phyloP scores from a whole-genome alignment of 2,888 invertebrate species.

The Osmoderma eremita region DNA sequence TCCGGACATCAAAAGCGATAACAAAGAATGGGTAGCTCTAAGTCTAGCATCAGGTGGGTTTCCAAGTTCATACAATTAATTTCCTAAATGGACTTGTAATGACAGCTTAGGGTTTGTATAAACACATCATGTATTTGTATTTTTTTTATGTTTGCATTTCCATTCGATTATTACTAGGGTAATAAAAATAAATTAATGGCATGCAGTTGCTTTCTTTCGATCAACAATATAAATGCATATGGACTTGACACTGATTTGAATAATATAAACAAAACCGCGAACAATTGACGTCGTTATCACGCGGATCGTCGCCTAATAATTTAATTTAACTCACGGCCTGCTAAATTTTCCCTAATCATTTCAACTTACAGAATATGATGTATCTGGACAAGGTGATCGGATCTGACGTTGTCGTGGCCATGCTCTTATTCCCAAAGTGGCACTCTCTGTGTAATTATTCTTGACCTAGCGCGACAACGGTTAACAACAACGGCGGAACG shows the following conservation, averaged over 20 bases:
- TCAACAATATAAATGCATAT: too few species aligned
- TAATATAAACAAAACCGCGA: neutral
- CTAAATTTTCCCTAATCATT: neutral
- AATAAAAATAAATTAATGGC: too few species aligned
- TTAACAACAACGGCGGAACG: slow-evolving; percentile 1
- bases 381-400: slow-evolving; percentile 1
- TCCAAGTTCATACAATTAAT: neutral
- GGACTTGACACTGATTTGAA: too few species aligned
- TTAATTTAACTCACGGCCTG: slow-evolving; percentile 10
- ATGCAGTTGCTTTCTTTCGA: too few species aligned
- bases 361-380: slow-evolving; percentile 34
- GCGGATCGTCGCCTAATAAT: slow-evolving; percentile 1
- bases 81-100: slow-evolving; percentile 17
- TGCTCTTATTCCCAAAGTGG: slow-evolving; percentile 12
- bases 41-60: too few species aligned
- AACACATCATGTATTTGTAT: too few species aligned
- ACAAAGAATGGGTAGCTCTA: too few species aligned
- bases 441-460: slow-evolving; percentile 6
- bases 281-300: neutral
- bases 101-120: neutral
- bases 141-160: too few species aligned
- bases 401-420: slow-evolving; percentile 2
- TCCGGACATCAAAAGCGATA: too few species aligned
- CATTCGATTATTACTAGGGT: too few species aligned
- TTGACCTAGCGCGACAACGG: slow-evolving; percentile 9